Conservation (phyloP, 2,797 vertebrate species). For the Malurus splendens region DNA sequence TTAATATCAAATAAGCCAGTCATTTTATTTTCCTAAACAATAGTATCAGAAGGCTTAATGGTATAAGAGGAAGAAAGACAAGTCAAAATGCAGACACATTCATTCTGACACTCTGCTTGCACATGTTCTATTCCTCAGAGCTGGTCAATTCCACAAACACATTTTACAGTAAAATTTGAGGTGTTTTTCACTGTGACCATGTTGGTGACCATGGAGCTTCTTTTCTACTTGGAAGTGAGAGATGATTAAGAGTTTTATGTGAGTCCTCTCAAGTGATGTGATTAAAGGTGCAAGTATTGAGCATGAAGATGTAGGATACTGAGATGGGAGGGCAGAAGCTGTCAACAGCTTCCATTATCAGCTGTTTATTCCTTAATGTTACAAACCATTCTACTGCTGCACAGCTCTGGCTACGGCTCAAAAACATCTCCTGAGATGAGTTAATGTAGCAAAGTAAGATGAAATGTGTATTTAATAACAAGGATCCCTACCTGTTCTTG, state of each 20-base stretch:
- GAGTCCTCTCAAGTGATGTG: neutral
- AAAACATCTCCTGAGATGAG: neutral
- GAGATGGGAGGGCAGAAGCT: neutral
- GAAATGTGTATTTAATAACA: neutral
- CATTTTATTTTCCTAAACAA: neutral
- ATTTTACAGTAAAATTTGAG: neutral
- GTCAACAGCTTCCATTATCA: neutral
- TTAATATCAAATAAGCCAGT: neutral
- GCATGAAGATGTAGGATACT: neutral
- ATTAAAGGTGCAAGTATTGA: neutral
- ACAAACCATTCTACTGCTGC: neutral
- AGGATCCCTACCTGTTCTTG: neutral
- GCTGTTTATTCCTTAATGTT: neutral
- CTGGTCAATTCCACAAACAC: neutral
- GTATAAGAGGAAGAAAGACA: neutral
- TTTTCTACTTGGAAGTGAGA: neutral
- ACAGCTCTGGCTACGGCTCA: neutral
- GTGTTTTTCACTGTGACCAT: neutral
- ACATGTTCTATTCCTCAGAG: neutral
- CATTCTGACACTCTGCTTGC: neutral
- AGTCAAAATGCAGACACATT: neutral
- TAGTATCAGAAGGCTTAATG: neutral
- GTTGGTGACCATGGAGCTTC: neutral
- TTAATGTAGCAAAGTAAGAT: neutral
- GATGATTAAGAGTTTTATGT: neutral